These are phyloP conservation scores for Trididemnum nubilum DNA, from an alignment of 23 tunicate species.

Conservation along the genomic window DNA sequence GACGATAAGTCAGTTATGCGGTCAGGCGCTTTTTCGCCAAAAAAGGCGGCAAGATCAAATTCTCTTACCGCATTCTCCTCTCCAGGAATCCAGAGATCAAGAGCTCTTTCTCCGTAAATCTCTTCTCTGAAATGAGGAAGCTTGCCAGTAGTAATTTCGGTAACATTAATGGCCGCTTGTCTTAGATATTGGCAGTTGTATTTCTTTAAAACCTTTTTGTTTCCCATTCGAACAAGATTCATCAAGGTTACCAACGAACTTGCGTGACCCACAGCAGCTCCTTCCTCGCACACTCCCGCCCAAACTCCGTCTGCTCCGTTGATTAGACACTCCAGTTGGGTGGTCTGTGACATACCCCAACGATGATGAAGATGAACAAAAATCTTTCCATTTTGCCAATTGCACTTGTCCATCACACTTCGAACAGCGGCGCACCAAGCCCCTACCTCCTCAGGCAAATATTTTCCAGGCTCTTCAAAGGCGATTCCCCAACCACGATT, in stretches of 20 bases:
- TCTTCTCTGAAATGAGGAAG: slow-evolving; percentile 26
- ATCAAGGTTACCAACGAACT: slow-evolving; percentile 29
- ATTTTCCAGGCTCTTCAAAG: slow-evolving; percentile 31
- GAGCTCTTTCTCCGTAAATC: slow-evolving; percentile 42
- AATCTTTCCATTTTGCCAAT: slow-evolving; percentile 35
- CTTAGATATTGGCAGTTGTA: slow-evolving; percentile 28
- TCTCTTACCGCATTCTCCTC: not conserved
- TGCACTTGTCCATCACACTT: slow-evolving; percentile 18
- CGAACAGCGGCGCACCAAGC: slow-evolving; percentile 39
- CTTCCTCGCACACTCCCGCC: slow-evolving; percentile 46
- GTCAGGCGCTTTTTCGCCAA: slow-evolving; percentile 11
- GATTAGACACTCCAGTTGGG: slow-evolving; percentile 35
- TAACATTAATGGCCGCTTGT: slow-evolving; percentile 31
- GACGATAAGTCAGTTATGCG: slow-evolving; percentile 33
- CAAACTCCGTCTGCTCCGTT: slow-evolving; percentile 40
- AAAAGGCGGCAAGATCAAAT: slow-evolving; percentile 24
- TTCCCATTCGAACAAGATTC: slow-evolving; percentile 41
- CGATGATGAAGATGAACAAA: slow-evolving; percentile 26
- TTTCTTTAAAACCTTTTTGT: slow-evolving; percentile 29
- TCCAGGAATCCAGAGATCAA: slow-evolving; percentile 40
- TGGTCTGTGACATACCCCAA: slow-evolving; percentile 26
- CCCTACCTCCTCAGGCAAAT: slow-evolving; percentile 35
- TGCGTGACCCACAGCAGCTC: slow-evolving; percentile 32
- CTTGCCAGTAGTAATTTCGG: slow-evolving; percentile 35
- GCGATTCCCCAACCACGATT: slow-evolving; percentile 32